These are phyloP conservation scores for Nematostella vectensis DNA, from an alignment of 92 coral and sea anemone genomes.

Conservation along the genomic window DNA sequence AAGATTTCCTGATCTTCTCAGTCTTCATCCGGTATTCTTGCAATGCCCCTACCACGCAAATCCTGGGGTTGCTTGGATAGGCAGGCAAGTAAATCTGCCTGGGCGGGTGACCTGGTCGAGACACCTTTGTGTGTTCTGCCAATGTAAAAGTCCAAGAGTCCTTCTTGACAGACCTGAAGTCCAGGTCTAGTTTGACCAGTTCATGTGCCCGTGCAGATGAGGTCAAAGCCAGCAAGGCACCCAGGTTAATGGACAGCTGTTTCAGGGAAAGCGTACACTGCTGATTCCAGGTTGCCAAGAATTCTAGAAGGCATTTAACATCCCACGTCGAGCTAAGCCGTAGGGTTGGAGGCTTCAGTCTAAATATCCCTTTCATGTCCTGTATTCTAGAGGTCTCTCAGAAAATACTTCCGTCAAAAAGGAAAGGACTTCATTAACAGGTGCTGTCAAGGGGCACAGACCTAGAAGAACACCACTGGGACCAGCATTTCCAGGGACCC, in stretches of 20 bases:
- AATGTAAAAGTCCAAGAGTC: constrained; percentile 28
- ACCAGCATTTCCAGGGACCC: constrained; percentile 15
- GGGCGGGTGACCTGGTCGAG: constrained; percentile 18
- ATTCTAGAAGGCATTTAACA: constrained; percentile 9
- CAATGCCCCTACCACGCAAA: constrained; percentile 22
- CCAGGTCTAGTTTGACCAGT: constrained; percentile 30
- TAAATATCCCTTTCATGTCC: constrained; percentile 39
- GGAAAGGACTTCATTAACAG: neutral
- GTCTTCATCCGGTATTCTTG: constrained; percentile 27
- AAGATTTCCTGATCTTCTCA: constrained; percentile 5
- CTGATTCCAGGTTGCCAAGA: constrained; percentile 21
- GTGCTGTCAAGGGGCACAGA: too few species aligned
- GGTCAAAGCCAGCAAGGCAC: constrained; percentile 20
- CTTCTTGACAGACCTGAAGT: constrained; percentile 10
- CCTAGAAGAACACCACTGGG: neutral
- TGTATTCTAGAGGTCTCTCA: constrained; percentile 11
- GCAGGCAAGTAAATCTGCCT: constrained; percentile 27
- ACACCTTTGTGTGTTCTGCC: constrained; percentile 18
- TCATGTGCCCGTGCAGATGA: constrained; percentile 28
- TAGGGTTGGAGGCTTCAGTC: constrained; percentile 25
- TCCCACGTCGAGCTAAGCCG: constrained; percentile 22
- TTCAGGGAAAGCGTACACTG: too few species aligned
- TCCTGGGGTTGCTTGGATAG: constrained; percentile 16
- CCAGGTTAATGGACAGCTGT: neutral
- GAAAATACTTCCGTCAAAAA: neutral